Evolutionary conservation across 2,888 invertebrate genomes (phyloP).

Genomic region (Caenorhabditis sp.): DNA sequence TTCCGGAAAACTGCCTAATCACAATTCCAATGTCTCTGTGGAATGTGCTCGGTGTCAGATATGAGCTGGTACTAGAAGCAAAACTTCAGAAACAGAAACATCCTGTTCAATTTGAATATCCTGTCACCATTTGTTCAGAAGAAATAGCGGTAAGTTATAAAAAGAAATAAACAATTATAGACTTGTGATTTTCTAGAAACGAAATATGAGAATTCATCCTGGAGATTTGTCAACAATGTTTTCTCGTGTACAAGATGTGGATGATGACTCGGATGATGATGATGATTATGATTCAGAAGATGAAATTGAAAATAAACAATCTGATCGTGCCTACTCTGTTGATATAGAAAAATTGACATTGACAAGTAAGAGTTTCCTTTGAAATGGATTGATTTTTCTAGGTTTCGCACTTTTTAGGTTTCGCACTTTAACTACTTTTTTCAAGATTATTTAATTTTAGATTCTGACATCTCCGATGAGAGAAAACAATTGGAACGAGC

Average conservation of each 20-base stretch:
- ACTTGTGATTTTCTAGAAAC: constrained; percentile 22
- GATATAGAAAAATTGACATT: constrained; percentile 46
- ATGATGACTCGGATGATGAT: constrained; percentile 59
- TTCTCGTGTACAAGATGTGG: constrained; percentile 45
- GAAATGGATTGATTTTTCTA: no score
- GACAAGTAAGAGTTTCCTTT: constrained; percentile 14
- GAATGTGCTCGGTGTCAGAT: constrained; percentile 49
- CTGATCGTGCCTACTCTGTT: constrained; percentile 41
- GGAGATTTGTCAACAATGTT: constrained; percentile 16
- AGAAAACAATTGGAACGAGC: constrained; percentile 41
- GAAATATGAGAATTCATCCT: constrained; percentile 5
- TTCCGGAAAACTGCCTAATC: constrained; percentile 39
- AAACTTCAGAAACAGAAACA: constrained; percentile 42
- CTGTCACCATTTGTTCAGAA: constrained; percentile 49
- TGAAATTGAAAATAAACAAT: constrained; percentile 23
- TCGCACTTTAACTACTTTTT: not conserved
- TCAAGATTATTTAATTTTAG: not conserved
- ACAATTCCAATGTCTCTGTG: constrained; percentile 55
- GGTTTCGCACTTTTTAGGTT: no score
- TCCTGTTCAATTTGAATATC: constrained; percentile 42
- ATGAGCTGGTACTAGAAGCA: constrained; percentile 42
- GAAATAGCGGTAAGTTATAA: constrained; percentile 36
- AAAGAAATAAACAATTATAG: not conserved
- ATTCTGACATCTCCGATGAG: constrained; percentile 4
- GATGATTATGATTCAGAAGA: constrained; percentile 57